phyloP scores from a whole-genome alignment of 2,113 vertebrate genomes.

The Brachionichthys hirsutus region DNA sequence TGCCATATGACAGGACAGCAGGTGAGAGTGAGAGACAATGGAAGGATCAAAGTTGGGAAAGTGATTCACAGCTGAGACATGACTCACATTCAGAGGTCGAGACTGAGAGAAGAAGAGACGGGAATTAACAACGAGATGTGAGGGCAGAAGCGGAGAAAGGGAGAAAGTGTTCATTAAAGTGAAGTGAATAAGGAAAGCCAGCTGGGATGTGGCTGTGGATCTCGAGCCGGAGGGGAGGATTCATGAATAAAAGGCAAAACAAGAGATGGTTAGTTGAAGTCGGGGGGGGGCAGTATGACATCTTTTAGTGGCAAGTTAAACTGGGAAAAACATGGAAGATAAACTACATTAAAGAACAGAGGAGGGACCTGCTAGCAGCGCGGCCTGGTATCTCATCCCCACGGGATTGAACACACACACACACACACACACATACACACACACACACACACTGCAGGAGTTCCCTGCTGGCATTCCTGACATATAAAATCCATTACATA shows the following conservation, averaged over 20 bases:
- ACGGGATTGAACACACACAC: conserved; percentile 14
- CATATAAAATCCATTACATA: conserved; percentile 55
- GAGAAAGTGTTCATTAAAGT: conserved; percentile 27
- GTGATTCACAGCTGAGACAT: conserved; percentile 19
- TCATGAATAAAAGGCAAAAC: conserved; percentile 17
- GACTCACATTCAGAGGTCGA: conserved; percentile 9
- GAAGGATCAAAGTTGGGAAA: conserved; percentile 6
- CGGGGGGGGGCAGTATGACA: not conserved
- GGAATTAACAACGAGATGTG: conserved; percentile 30
- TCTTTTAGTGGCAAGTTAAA: conserved; percentile 12
- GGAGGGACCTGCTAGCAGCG: conserved; percentile 8
- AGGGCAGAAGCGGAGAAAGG: conserved; percentile 11
- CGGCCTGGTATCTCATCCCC: conserved; percentile 30
- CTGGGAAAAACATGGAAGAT: conserved; percentile 13
- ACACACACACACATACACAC: not conserved
- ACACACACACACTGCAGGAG: not conserved
- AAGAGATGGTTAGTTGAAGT: conserved; percentile 6
- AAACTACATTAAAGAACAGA: conserved; percentile 21
- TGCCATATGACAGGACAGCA: conserved; percentile 38
- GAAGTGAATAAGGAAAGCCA: not conserved
- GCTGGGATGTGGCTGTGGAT: conserved; percentile 8
- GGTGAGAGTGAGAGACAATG: conserved; percentile 23
- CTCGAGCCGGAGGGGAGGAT: not conserved
- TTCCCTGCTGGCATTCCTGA: conserved; percentile 38
- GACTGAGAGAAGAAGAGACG: conserved; percentile 6